Conservation (phyloP, 1,140 invertebrate species). For the Myzus persicae region DNA sequence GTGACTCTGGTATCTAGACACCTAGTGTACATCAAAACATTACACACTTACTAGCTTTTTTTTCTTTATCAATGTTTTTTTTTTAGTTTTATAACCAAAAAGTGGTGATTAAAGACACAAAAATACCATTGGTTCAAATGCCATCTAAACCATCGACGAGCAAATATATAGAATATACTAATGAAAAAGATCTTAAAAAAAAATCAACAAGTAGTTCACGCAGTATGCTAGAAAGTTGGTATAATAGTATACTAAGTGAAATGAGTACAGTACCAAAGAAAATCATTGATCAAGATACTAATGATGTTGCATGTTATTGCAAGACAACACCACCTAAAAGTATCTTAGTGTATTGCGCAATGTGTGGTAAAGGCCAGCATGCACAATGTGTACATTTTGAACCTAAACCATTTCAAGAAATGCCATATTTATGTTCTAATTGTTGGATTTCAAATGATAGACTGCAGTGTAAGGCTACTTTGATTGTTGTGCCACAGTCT, state of each 20-base stretch:
- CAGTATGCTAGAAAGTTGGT: slow-evolving; percentile 27
- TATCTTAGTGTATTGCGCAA: slow-evolving; percentile 19
- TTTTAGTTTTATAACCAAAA: slow-evolving; percentile 22
- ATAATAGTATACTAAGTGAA: slow-evolving; percentile 24
- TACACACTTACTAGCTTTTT: too few relatives aligned
- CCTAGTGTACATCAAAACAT: too few relatives aligned
- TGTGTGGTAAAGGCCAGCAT: slow-evolving; percentile 46
- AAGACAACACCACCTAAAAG: not conserved
- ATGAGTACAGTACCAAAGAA: not conserved
- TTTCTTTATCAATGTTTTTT: not conserved
- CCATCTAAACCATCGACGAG: not conserved
- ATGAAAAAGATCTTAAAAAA: not conserved
- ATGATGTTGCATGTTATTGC: slow-evolving; percentile 43
- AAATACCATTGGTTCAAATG: not conserved
- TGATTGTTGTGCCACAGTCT: slow-evolving; percentile 77
- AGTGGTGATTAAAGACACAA: not conserved
- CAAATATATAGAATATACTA: slow-evolving; percentile 37
- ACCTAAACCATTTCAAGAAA: slow-evolving; percentile 42
- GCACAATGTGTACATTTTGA: slow-evolving; percentile 42
- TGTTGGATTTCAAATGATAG: slow-evolving; percentile 68
- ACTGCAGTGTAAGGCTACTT: slow-evolving; percentile 71
- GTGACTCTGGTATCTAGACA: too few relatives aligned
- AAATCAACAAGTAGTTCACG: not conserved
- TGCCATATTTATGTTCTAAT: slow-evolving; percentile 68
- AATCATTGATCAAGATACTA: not conserved